Conservation (phyloP, 2,113 vertebrate species). For the Macquaria australasica region DNA sequence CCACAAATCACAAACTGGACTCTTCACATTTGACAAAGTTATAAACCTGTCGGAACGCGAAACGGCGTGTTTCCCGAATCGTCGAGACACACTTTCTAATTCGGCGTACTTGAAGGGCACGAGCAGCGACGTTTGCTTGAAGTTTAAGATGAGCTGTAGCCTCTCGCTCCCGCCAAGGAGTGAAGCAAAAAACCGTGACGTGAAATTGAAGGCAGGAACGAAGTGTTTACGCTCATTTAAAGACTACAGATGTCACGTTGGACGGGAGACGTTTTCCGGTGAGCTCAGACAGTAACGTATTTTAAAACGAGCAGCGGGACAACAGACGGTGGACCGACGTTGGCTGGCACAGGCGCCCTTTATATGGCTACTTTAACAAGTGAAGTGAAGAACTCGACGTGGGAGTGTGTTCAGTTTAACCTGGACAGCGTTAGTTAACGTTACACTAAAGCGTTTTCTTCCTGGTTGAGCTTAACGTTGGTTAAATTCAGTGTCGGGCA, state of each 20-base stretch:
- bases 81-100: accelerated
- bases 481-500: accelerated
- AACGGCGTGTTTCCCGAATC: accelerated
- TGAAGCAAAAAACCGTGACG: no score
- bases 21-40: accelerated
- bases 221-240: neutral
- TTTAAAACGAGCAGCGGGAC: neutral
- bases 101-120: neutral
- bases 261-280: neutral
- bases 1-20: neutral
- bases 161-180: neutral
- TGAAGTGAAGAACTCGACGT: no score
- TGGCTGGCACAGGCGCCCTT: neutral
- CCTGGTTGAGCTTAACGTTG: no score
- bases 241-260: neutral
- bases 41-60: accelerated
- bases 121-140: accelerated
- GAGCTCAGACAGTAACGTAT: neutral
- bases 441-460: no score
- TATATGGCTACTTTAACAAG: neutral
- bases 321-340: neutral
- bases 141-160: neutral
- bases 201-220: neutral
- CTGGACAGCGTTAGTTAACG: accelerated
- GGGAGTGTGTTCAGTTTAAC: accelerated